phyloP scores from a whole-genome alignment of 1,140 invertebrate species.

The Coenobita brevimanus region DNA sequence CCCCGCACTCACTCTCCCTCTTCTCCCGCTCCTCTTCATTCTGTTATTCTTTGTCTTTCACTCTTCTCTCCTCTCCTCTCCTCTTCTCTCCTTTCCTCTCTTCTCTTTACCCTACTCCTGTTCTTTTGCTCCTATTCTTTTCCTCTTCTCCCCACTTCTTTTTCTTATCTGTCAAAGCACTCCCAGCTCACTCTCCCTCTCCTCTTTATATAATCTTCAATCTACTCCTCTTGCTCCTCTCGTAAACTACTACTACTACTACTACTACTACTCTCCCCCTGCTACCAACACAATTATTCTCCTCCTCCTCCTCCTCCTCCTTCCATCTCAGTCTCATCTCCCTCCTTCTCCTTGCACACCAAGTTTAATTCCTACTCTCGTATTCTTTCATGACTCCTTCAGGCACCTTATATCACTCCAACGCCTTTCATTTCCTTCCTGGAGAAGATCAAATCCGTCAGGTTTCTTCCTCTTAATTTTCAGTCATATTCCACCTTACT shows the following conservation, averaged over 20 bases:
- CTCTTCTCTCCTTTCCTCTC: not conserved
- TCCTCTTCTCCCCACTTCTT: not conserved
- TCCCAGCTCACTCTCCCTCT: slow-evolving; percentile 5
- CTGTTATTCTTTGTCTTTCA: not conserved
- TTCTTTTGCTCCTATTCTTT: not conserved
- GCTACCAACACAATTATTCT: not conserved
- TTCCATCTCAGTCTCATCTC: not conserved
- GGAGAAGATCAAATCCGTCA: no score
- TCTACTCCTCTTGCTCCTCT: not conserved
- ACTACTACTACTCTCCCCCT: not conserved
- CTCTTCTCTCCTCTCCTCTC: no score
- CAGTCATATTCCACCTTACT: no score
- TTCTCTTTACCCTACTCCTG: slow-evolving; percentile 6
- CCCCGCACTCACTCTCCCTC: slow-evolving; percentile 10
- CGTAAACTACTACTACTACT: not conserved
- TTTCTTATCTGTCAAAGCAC: not conserved
- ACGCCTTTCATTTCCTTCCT: no score
- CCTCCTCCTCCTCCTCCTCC: not conserved
- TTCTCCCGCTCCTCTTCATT: slow-evolving; percentile 12
- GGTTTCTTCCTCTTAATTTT: no score
- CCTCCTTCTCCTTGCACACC: not conserved
- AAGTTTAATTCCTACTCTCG: no score
- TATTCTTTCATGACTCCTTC: no score
- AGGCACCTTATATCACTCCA: no score
- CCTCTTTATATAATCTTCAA: not conserved